Evolutionary conservation across 2,797 vertebrate species (phyloP), one percentile per base, ranked within the genome.

Genomic region (Ispidina picta): DNA sequence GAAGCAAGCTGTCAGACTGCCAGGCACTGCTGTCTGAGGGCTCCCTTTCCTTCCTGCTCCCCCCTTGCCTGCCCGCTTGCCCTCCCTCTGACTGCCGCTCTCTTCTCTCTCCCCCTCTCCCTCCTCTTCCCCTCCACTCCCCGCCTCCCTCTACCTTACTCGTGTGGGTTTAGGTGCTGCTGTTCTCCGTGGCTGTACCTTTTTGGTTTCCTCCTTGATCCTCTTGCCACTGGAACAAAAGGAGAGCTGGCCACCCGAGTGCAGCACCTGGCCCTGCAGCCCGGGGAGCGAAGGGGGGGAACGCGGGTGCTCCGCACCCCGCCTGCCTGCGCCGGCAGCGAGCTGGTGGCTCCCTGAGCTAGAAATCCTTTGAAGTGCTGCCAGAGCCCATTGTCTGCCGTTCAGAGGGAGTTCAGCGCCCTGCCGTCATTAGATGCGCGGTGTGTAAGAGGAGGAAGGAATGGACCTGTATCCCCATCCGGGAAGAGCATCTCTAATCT

Each of bases 351-450:
- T 68, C 78, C n/a, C 84, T 92, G 89, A 0, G 4, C 86, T 83
- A 8, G 82, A 86, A 91, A 78, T 83, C 89, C 91, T 94, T 91
- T 94, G 95, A 95, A 81, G 78, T 69, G 64, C 92, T 85, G 89
- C 91, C 91, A 90, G 83, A 70, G 72, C 60, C 72, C 78, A 68
- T 94, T 93, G 87, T 93, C 82, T 83, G 85, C 93, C 3, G 13
- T 74, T 79, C 52, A 72, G 80, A 70, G 37, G 86, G 87, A 91
- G 91, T 65, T 94, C 84, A 65, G 1, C 39, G 11, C 85, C 69
- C 92, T 49, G 29, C 70, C 3, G 10, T 14, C 85, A 91, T 69
- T 14, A 86, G 58, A 89, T 64, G 68, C 77, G 11, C 63, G 4
- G 65, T n/a, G 60, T 76, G 60, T 71, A 21, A 87, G 76, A 69